Evolutionary conservation across 2,888 invertebrate species (phyloP).

Genomic region (Calephelis perditalis): DNA sequence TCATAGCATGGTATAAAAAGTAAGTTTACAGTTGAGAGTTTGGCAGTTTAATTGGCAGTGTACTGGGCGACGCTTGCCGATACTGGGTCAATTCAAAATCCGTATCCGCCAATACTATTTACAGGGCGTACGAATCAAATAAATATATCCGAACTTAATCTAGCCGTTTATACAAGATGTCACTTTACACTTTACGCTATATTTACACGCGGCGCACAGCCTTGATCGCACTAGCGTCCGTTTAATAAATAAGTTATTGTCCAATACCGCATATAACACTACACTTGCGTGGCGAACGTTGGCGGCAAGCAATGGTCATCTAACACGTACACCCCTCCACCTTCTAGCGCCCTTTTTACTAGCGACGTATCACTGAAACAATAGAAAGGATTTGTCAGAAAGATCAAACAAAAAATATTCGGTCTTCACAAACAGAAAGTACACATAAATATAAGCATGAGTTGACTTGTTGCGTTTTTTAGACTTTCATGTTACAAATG

Average conservation of each 20-base stretch:
- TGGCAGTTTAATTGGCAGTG: slow-evolving; percentile 18
- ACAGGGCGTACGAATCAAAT: slow-evolving; percentile 69
- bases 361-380: slow-evolving; percentile 82
- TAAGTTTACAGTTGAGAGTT: neutral
- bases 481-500: no score
- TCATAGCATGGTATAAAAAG: neutral
- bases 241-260: slow-evolving; percentile 63
- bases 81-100: slow-evolving; percentile 54
- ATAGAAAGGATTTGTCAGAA: slow-evolving; percentile 36
- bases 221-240: slow-evolving; percentile 72
- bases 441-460: no score
- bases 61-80: slow-evolving; percentile 52
- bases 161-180: slow-evolving; percentile 74
- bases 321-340: slow-evolving; percentile 84
- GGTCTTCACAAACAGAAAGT: no score
- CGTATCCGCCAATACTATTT: slow-evolving; percentile 63
- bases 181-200: slow-evolving; percentile 74
- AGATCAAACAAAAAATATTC: no score
- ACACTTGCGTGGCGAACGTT: slow-evolving; percentile 88
- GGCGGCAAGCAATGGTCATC: slow-evolving; percentile 87
- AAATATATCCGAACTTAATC: slow-evolving; percentile 73
- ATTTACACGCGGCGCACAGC: slow-evolving; percentile 77
- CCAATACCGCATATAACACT: slow-evolving; percentile 63
- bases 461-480: neutral
- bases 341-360: slow-evolving; percentile 83